Percentiles rank a stretch among this genome's conserved stretches.
Evolutionary conservation across 2,888 invertebrate genomes (phyloP).

Genomic region (Hydraecia micacea): DNA sequence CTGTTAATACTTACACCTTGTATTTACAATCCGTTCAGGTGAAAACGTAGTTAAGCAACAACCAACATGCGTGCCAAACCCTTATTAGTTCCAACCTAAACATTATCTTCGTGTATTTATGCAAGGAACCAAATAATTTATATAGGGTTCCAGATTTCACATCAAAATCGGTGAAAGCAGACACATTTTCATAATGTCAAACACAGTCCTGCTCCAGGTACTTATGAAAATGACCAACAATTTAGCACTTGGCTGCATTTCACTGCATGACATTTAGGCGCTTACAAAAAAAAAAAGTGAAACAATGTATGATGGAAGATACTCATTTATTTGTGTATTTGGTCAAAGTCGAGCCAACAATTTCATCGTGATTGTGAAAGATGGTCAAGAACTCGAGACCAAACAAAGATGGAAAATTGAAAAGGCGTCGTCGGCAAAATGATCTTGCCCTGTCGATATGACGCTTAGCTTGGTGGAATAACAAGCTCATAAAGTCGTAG

Average conservation of each 20-base stretch:
- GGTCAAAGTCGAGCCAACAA: slow-evolving; percentile 1
- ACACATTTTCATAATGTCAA: neutral
- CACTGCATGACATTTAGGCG: slow-evolving; percentile 13
- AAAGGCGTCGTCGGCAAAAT: neutral
- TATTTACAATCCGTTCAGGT: neutral
- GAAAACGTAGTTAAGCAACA: slow-evolving; percentile 3
- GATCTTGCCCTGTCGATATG: neutral
- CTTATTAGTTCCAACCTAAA: slow-evolving; percentile 11
- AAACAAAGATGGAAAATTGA: neutral
- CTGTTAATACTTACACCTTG: slow-evolving; percentile 17
- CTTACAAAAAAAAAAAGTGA: slow-evolving; percentile 21
- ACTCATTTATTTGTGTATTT: neutral
- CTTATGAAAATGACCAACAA: slow-evolving; percentile 22
- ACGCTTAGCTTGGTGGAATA: neutral
- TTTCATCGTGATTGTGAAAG: slow-evolving; percentile 6
- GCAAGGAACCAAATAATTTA: neutral
- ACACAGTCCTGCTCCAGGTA: slow-evolving; percentile 1
- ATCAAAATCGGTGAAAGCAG: neutral
- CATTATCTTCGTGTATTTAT: slow-evolving; percentile 12
- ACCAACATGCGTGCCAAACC: slow-evolving; percentile 17
- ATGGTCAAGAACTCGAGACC: neutral
- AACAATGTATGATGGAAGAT: neutral
- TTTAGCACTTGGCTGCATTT: slow-evolving; percentile 25
- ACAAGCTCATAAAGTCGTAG: neutral
- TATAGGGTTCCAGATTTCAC: slow-evolving; percentile 4